Base-by-base conservation (phyloP, 2,888 invertebrate genomes). In the Tiliacea aurago region DNA sequence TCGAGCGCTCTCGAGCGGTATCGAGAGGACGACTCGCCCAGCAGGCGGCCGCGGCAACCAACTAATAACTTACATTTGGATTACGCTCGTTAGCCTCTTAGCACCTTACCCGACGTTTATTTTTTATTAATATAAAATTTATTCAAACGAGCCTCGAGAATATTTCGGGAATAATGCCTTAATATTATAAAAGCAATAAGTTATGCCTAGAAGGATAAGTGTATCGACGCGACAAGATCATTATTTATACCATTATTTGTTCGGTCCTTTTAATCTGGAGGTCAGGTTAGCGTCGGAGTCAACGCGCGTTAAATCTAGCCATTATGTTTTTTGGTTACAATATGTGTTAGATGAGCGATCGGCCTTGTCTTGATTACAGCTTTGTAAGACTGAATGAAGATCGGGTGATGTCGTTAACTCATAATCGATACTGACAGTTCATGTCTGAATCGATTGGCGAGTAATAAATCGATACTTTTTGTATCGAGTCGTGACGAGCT, bases 61-160 rank as follows among this genome's bases (percentile, higher is more conserved):
- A 91, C 95, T 95, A 95, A 95, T 95, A 95, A 95, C 94, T 95
- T 95, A 96, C 95, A 94, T 93, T 93, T 91, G 93, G 95, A 95
- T 95, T 95, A 95, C 93, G 93, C 95, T 95, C 95, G 95, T 95
- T 95, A 96, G 94, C 91, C 94, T 95, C 95, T 95, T 95, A 94
- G 95, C 96, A 95, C 95, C 96, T 95, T 95, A 91, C 88, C 91
- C 91, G 91, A 93, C 93, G 91, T 94, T 95, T 93, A 93, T 93
- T 94, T 95, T 94, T 95, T 95, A 94, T 94, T 94, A 94, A 94
- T 93, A 95, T 87, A 93, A 91, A 95, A 94, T 94, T 95, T 95
- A 95, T 95, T 95, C 94, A 94, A 94, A 94, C 93, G 92, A 91
- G 87, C 69, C 87, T 89, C 91, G 89, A 89, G 91, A 91, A 93